Evolutionary conservation across 2,888 invertebrate species (phyloP), one percentile per base, ranked within the genome.

Genomic region (Diadegma fenestrale): DNA sequence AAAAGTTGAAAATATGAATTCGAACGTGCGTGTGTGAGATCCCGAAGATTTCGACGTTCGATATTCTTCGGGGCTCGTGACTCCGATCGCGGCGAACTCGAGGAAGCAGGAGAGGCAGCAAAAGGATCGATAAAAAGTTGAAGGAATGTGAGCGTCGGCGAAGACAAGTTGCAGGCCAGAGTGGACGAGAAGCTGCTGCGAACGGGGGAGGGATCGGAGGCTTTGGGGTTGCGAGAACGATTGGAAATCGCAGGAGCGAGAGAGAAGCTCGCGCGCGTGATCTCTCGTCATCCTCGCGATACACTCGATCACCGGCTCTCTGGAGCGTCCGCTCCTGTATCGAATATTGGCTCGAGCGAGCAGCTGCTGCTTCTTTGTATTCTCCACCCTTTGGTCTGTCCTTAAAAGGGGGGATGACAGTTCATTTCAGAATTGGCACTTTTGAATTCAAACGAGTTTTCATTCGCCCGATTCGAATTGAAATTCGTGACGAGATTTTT

Each of bases 341-440:
- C 91, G 89, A 92, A 90, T 90, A 92, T 92, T 90, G 92, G 89
- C 89, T 88, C 88, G 90, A 88, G 88, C 88, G 85, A 88, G 90
- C 92, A 91, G 90, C 92, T 91, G 91, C 91, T 86, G 89, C 89
- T 91, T 91, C 90, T 91, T 90, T 90, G 87, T 89, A 88, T 78
- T 81, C 83, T 82, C 77, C 68, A 76, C 54, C 63, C 66, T 33
- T 22, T 12, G 19, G 12, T 54, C 54, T 22, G 4, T 22, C 22
- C 22, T 12, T 1, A 54, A 54, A 51, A 51, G 22, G 54, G 22
- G 61, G 72, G 83, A 86, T 85, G 86, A 88, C 87, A 84, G 86
- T 88, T 87, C 86, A 87, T 88, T 88, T 88, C 85, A 80, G 69
- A 71, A 75, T 82, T 85, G 79, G 85, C 85, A 85, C 82, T 82